Evolutionary conservation across 2,797 vertebrate genomes (phyloP), one percentile per base, ranked within the genome.

Genomic region (Yasuhikotakia modesta): DNA sequence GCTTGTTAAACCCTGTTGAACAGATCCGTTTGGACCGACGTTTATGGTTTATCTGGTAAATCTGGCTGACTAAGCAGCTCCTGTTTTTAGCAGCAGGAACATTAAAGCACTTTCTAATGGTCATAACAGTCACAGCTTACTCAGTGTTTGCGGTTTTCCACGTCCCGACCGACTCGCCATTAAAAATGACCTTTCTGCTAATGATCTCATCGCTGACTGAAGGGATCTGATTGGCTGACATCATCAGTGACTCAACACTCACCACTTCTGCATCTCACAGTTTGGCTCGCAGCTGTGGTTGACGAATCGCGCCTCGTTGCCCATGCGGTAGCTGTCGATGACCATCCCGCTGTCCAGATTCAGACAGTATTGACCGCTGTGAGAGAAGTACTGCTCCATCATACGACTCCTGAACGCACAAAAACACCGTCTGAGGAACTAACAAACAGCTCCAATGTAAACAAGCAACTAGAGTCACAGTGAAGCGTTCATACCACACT

Each of bases 221-320:
- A 27, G 66, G 66, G 21, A 63, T 69, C 70, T 70, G 35, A 77
- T 48, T 66, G 43, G 35, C 39, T 21, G 21, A 27, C 30, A 19
- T 14, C 21, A 63, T 30, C 30, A 53, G 22, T 71, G 67, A 78
- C 57, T 78, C 57, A 70, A 70, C 81, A 81, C 95, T 92, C 92
- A 99, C 98, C 98, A 99, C 91, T 99, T 99, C 91, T 99, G 97
- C 97, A 99, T 99, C 91, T 99, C 96, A 53, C 98, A 99, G 93
- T 99, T 99, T 80, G 98, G 98, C 68, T 98, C 95, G 82, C 98
- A 99, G 94, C 98, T 99, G 92, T 99, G 98, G 92, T 99, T 99
- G 92, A 99, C 97, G 88, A 99, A 99, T 32, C 98, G 96, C 0
- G 97, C 97, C 87, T 99, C 98, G 52, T 99, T 99, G 88, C 98